Evolutionary conservation across 2,888 invertebrate species (phyloP).

Genomic region (Drosophila rellima): DNA sequence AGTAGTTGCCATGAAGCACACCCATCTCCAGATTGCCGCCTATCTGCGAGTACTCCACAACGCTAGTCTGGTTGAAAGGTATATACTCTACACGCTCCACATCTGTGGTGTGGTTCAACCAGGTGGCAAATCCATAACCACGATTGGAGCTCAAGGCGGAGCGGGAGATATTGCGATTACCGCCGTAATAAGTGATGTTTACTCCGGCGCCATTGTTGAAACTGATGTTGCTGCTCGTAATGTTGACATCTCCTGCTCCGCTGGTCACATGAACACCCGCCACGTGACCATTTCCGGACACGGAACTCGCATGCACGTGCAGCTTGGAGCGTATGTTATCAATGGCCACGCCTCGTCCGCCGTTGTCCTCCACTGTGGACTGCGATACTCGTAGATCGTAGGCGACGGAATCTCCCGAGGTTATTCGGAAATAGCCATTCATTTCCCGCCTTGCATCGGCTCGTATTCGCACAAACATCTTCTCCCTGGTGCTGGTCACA

Average conservation of each 20-base stretch:
- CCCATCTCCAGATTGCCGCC: slow-evolving; percentile 95
- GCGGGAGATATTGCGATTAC: slow-evolving; percentile 95
- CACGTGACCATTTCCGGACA: slow-evolving; percentile 95
- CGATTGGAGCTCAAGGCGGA: slow-evolving; percentile 94
- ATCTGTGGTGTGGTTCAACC: slow-evolving; percentile 94
- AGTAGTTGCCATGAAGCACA: slow-evolving; percentile 96
- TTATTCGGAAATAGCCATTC: slow-evolving; percentile 91
- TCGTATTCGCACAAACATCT: slow-evolving; percentile 92
- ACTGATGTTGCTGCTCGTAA: slow-evolving; percentile 95
- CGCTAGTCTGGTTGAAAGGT: slow-evolving; percentile 93
- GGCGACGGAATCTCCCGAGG: slow-evolving; percentile 91
- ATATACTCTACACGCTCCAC: slow-evolving; percentile 89
- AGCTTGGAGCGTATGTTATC: slow-evolving; percentile 96
- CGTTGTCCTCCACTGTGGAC: slow-evolving; percentile 94
- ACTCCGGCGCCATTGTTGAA: slow-evolving; percentile 97
- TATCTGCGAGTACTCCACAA: slow-evolving; percentile 94
- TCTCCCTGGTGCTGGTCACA: slow-evolving; percentile 92
- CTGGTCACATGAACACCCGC: slow-evolving; percentile 96
- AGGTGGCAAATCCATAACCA: slow-evolving; percentile 95
- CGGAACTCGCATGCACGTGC: slow-evolving; percentile 93
- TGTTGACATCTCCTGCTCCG: slow-evolving; percentile 97
- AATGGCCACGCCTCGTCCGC: slow-evolving; percentile 97
- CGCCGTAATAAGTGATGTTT: slow-evolving; percentile 98
- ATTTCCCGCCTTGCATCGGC: slow-evolving; percentile 91
- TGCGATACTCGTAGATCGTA: slow-evolving; percentile 95